A percentile compares a stretch with the other conserved stretches of the same genome.
Conservation (phyloP, 2,113 vertebrate species). For the Danionella cerebrum region DNA sequence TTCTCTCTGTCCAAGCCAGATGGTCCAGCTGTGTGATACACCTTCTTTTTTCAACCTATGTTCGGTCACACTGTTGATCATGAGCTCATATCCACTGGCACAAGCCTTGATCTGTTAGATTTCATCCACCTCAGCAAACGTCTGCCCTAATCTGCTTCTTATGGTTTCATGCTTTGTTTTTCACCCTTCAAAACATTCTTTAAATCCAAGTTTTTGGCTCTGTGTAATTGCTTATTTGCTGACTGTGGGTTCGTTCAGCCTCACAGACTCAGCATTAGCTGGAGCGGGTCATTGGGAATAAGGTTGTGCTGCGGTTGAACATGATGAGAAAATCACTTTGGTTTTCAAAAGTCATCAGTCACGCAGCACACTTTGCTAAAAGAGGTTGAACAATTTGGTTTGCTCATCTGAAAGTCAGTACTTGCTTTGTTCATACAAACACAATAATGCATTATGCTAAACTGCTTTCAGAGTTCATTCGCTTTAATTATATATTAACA, state of each 20-base stretch:
- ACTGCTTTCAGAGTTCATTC: too few species aligned
- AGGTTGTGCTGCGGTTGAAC: neutral
- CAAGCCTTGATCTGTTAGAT: neutral
- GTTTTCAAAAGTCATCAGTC: neutral
- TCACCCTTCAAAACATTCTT: neutral
- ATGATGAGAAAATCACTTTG: neutral
- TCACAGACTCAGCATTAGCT: neutral
- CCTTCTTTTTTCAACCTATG: neutral
- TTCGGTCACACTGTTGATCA: neutral
- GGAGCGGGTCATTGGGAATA: neutral
- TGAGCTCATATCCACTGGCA: slow-evolving; percentile 12
- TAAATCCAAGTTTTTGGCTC: neutral
- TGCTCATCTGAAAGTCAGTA: too few species aligned
- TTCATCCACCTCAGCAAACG: neutral
- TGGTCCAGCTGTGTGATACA: slow-evolving; percentile 40
- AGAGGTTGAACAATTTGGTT: too few species aligned
- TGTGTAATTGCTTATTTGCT: neutral
- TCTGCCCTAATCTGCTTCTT: neutral
- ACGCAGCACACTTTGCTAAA: too few species aligned
- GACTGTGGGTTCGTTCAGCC: neutral
- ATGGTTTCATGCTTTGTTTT: slow-evolving; percentile 1
- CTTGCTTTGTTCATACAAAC: too few species aligned
- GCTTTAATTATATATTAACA: too few species aligned
- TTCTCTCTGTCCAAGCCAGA: slow-evolving; percentile 10
- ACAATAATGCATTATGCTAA: too few species aligned